Evolutionary conservation across 2,888 invertebrate genomes (phyloP).

Genomic region (Drosophila recens): DNA sequence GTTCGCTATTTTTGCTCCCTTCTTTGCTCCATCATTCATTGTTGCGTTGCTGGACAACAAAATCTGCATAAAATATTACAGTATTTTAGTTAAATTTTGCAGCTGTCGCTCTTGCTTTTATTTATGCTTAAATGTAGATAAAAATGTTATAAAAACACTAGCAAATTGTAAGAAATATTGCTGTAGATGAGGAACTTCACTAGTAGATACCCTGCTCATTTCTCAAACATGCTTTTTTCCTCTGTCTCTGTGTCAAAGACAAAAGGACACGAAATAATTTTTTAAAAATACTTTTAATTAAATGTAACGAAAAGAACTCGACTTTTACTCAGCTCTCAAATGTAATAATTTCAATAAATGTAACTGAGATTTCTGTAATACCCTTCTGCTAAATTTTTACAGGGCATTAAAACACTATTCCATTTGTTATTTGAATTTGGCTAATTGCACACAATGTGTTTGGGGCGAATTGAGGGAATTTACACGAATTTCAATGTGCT

Average conservation of each 20-base stretch:
- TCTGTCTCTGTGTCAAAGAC: no score
- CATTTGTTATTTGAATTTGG: constrained; percentile 33
- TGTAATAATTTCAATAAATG: background rate
- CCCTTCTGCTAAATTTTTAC: background rate
- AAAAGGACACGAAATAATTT: background rate
- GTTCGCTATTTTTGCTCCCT: constrained; percentile 22
- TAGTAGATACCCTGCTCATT: background rate
- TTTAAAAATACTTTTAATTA: background rate
- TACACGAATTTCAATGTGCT: constrained; percentile 17
- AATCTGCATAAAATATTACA: constrained; percentile 39
- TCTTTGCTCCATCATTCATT: constrained; percentile 17
- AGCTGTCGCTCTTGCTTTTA: constrained; percentile 38
- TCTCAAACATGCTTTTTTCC: background rate
- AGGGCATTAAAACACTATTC: constrained; percentile 1
- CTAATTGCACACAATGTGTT: constrained; percentile 42
- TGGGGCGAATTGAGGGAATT: constrained; percentile 10
- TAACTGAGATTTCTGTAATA: background rate
- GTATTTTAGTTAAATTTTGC: constrained; percentile 47
- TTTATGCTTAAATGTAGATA: constrained; percentile 15
- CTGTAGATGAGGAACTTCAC: background rate
- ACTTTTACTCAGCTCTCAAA: background rate
- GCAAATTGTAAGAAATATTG: background rate
- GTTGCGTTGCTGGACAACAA: constrained; percentile 36
- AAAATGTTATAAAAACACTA: constrained; percentile 12
- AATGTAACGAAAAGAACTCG: background rate